phyloP scores from a whole-genome alignment of 2,113 vertebrate genomes.

The Trichechus manatus region DNA sequence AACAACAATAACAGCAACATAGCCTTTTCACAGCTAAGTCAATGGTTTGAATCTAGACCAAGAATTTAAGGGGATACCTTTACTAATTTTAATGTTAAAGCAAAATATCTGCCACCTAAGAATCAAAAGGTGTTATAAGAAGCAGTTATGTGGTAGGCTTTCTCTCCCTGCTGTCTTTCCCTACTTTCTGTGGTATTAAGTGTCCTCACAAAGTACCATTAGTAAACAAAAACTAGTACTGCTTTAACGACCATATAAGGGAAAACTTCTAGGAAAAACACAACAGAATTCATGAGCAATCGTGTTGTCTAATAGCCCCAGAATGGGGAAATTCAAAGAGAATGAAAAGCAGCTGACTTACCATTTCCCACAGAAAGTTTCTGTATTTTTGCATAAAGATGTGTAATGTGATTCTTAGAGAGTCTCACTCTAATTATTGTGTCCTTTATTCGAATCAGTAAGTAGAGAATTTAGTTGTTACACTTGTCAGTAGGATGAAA shows the following conservation, averaged over 20 bases:
- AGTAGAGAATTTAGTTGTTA: constrained; percentile 47
- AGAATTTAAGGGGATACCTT: background rate
- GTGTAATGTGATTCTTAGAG: constrained; percentile 52
- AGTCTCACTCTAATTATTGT: constrained; percentile 37
- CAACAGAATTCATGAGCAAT: background rate
- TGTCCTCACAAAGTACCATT: background rate
- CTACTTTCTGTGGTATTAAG: background rate
- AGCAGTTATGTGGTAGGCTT: background rate
- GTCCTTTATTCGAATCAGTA: constrained; percentile 38
- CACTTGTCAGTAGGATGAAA: background rate
- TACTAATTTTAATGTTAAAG: constrained; percentile 40
- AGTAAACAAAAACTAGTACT: background rate
- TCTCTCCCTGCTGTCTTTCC: background rate
- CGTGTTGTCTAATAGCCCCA: constrained; percentile 28
- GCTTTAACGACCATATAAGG: constrained; percentile 58
- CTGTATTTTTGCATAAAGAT: constrained; percentile 46
- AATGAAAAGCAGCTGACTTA: constrained; percentile 59
- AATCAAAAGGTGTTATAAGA: constrained; percentile 1
- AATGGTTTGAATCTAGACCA: background rate
- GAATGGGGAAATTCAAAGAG: constrained; percentile 31
- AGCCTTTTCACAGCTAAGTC: background rate
- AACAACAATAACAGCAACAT: background rate
- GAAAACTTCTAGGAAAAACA: constrained; percentile 33
- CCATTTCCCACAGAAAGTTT: constrained; percentile 38
- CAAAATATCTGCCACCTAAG: constrained; percentile 68